These are phyloP conservation scores for Laticauda colubrina DNA, from an alignment of 2,113 vertebrate genomes.

Conservation along the genomic window DNA sequence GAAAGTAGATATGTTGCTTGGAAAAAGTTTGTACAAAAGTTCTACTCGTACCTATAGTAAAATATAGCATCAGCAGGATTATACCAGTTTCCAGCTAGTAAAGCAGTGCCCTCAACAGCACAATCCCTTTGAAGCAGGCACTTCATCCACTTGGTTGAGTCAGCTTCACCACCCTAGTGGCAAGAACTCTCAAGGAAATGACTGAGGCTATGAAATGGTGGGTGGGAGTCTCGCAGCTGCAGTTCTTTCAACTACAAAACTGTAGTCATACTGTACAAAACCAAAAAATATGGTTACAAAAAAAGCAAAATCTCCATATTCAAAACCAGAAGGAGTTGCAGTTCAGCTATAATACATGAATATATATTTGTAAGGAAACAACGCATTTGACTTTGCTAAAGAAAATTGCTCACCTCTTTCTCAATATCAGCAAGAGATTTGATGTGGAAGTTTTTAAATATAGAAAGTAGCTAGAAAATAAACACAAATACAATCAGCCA, in stretches of 20 bases:
- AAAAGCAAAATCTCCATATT: not conserved
- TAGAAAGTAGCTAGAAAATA: conserved; percentile 47
- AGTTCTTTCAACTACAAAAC: conserved; percentile 70
- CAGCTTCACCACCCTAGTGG: not conserved
- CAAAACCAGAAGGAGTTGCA: not conserved
- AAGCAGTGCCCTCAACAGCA: not conserved
- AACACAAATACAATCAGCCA: not conserved
- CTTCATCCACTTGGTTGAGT: not conserved
- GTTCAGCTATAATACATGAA: not conserved
- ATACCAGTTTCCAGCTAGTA: not conserved
- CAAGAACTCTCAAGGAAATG: not conserved
- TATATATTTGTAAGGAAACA: not conserved
- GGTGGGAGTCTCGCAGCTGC: conserved; percentile 65
- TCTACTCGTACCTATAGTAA: not conserved
- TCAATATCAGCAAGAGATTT: conserved; percentile 86
- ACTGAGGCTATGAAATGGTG: conserved; percentile 44
- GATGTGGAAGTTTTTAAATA: conserved; percentile 72
- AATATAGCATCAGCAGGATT: not conserved
- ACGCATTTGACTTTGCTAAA: not conserved
- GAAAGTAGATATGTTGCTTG: not conserved
- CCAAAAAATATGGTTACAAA: not conserved
- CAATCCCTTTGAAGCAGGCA: not conserved
- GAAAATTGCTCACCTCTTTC: conserved; percentile 72
- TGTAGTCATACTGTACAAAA: conserved; percentile 63
- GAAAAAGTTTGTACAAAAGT: not conserved